These are phyloP conservation scores for Scophthalmus maximus DNA, from an alignment of 2,113 vertebrate genomes.

Conservation along the genomic window DNA sequence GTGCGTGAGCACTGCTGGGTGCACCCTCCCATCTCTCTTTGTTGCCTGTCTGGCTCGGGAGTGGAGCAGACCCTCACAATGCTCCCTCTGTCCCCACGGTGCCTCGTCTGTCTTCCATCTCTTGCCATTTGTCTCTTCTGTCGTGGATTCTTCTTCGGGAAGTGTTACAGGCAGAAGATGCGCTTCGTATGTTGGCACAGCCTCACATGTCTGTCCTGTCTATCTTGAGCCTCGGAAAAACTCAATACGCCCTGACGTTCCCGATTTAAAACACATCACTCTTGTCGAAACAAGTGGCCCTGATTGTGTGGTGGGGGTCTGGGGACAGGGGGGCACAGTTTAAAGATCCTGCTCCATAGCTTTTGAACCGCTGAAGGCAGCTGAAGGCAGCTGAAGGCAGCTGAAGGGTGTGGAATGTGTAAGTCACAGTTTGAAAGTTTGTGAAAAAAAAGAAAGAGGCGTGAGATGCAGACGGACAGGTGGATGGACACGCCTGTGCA, in stretches of 20 bases:
- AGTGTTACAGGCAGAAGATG: slow-evolving; percentile 19
- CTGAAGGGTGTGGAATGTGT: slow-evolving; percentile 30
- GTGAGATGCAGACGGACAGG: not conserved
- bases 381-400: slow-evolving; percentile 24
- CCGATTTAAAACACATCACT: no score
- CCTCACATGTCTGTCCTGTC: not conserved
- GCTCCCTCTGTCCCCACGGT: slow-evolving; percentile 65
- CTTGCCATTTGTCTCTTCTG: slow-evolving; percentile 30
- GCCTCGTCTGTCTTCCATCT: slow-evolving; percentile 55
- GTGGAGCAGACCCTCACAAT: slow-evolving; percentile 65
- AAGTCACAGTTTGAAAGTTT: not conserved
- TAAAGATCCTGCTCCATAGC: slow-evolving; percentile 32
- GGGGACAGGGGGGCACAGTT: slow-evolving; percentile 10
- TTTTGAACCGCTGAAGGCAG: slow-evolving; percentile 42
- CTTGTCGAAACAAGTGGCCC: not conserved
- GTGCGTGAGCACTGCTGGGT: slow-evolving; percentile 8
- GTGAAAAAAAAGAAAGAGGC: not conserved
- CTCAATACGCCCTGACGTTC: no score
- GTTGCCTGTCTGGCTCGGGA: slow-evolving; percentile 62
- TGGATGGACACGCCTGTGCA: not conserved
- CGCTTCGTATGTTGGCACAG: not conserved
- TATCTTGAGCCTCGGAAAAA: not conserved
- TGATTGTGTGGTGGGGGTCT: slow-evolving; percentile 30
- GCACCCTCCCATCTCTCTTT: slow-evolving; percentile 58
- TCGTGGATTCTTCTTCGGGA: slow-evolving; percentile 4